Percentiles rank a stretch among this genome's conserved stretches.
These are phyloP conservation scores for Odontomachus brunneus DNA, from an alignment of 1,140 invertebrate genomes.

Conservation along the genomic window DNA sequence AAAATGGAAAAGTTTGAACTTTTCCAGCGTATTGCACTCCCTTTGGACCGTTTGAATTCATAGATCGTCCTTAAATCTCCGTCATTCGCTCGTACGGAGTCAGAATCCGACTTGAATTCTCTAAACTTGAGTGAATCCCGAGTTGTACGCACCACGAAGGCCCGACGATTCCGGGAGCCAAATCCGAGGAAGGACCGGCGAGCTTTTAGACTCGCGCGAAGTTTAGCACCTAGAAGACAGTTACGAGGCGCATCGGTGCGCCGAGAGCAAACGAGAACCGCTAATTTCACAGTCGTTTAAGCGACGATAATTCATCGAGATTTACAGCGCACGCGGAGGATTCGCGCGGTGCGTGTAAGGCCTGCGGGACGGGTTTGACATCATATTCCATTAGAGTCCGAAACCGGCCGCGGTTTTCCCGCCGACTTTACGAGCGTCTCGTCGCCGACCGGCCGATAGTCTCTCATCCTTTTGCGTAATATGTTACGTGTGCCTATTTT, in stretches of 20 bases:
- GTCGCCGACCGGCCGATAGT: constrained; percentile 15
- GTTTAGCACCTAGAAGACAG: constrained; percentile 85
- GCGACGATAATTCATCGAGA: constrained; percentile 83
- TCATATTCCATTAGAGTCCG: constrained; percentile 83
- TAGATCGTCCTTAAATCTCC: too few relatives aligned
- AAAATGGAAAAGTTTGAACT: too few relatives aligned
- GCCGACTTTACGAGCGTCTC: constrained; percentile 77
- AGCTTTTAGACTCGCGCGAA: constrained; percentile 63
- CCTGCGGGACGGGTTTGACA: constrained; percentile 74
- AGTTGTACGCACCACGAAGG: too few relatives aligned
- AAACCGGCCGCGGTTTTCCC: constrained; percentile 58
- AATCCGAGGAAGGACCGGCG: neutral
- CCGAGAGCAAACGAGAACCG: constrained; percentile 77
- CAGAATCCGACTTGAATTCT: too few relatives aligned
- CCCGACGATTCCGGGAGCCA: constrained; percentile 9
- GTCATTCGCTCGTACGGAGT: too few relatives aligned
- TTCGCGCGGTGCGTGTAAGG: constrained; percentile 59
- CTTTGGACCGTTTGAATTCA: too few relatives aligned
- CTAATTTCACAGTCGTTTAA: constrained; percentile 86
- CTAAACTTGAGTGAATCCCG: too few relatives aligned
- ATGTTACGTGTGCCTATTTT: constrained; percentile 46
- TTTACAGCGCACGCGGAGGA: constrained; percentile 77
- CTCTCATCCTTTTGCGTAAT: constrained; percentile 40
- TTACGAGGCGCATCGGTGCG: constrained; percentile 80
- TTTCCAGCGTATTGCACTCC: too few relatives aligned